Conservation (phyloP, 2,797 vertebrate species). For the Coluber constrictor region DNA sequence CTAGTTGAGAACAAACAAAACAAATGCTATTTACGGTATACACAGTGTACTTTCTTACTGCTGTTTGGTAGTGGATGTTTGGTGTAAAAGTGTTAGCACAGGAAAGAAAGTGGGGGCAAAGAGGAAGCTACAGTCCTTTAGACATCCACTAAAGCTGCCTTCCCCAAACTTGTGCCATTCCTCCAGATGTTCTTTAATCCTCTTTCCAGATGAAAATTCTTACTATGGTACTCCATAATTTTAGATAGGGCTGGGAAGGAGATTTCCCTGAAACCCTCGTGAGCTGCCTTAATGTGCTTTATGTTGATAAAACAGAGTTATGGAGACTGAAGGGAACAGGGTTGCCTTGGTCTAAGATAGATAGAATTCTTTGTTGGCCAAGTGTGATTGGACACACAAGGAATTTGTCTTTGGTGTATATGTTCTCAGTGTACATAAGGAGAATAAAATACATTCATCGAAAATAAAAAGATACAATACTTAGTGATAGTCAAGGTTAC, state of each 20-base stretch:
- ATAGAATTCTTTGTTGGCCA: too few relatives aligned
- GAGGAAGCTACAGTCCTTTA: background rate
- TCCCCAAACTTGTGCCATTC: background rate
- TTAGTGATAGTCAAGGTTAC: too few relatives aligned
- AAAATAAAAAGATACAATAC: too few relatives aligned
- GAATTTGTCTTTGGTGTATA: too few relatives aligned
- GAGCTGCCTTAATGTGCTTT: background rate
- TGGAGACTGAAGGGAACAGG: background rate
- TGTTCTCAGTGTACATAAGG: too few relatives aligned
- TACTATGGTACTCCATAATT: background rate
- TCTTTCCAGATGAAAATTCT: background rate
- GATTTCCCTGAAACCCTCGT: background rate
- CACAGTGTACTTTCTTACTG: background rate
- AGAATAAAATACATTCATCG: too few relatives aligned
- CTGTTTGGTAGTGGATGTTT: background rate
- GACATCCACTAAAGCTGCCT: background rate
- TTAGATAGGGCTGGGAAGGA: background rate
- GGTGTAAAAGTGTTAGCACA: background rate
- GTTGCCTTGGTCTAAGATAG: background rate
- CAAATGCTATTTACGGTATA: background rate
- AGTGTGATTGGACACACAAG: too few relatives aligned
- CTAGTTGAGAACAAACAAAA: background rate
- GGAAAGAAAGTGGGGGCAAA: background rate
- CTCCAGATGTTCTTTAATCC: background rate
- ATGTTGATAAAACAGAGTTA: background rate